phyloP scores from a whole-genome alignment of 2,888 invertebrate genomes.

The Gisinianus flammeolus region DNA sequence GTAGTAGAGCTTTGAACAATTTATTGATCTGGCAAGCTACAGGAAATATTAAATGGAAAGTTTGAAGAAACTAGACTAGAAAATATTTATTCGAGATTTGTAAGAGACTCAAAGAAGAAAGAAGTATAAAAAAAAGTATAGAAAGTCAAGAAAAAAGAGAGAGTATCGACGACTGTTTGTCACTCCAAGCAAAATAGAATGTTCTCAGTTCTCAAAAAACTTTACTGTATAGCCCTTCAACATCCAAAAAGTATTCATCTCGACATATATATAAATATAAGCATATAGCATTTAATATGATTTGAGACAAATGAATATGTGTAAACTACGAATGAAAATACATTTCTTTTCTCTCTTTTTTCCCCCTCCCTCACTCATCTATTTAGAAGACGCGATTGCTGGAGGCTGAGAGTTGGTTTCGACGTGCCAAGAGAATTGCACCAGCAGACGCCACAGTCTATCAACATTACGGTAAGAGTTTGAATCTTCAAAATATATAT shows the following conservation, averaged over 20 bases:
- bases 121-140: background rate
- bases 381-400: conserved; percentile 75
- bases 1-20: background rate
- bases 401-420: conserved; percentile 89
- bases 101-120: too few species aligned
- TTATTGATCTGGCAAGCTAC: background rate
- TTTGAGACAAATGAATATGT: conserved; percentile 12
- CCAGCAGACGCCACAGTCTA: conserved; percentile 83
- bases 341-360: background rate
- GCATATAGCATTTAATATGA: background rate
- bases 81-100: too few species aligned
- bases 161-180: too few species aligned
- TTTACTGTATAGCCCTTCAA: too few species aligned
- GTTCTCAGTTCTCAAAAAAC: too few species aligned
- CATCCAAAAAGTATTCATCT: too few species aligned
- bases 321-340: conserved; percentile 17
- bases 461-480: conserved; percentile 81
- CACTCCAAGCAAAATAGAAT: too few species aligned
- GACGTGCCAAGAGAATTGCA: conserved; percentile 80
- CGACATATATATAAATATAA: too few species aligned
- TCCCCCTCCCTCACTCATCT: background rate
- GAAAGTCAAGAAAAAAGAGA: background rate
- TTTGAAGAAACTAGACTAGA: too few species aligned
- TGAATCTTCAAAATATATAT: background rate
- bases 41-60: background rate